These are phyloP conservation scores for Spheniscus humboldti DNA, from an alignment of 2,797 vertebrate species.

Conservation along the genomic window DNA sequence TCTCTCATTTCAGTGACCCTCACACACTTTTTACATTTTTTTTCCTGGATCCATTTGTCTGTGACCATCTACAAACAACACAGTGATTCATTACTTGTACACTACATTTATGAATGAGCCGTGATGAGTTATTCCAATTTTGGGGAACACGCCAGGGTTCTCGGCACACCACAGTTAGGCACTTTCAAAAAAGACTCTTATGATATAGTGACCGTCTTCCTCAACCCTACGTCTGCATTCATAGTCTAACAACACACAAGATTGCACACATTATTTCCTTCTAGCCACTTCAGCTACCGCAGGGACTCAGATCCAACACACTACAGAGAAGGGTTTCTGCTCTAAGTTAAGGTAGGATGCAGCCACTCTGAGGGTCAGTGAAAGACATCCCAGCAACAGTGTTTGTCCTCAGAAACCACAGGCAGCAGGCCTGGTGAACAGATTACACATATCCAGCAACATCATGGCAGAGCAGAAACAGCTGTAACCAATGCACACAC, in stretches of 20 bases:
- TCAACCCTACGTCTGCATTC: background rate
- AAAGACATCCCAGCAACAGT: background rate
- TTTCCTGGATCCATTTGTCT: background rate
- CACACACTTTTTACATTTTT: background rate
- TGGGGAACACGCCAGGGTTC: background rate
- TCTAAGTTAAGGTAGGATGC: background rate
- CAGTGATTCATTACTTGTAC: background rate
- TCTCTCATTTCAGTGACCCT: background rate
- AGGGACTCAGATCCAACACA: background rate
- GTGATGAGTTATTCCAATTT: background rate
- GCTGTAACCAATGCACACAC: background rate
- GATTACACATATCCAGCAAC: background rate
- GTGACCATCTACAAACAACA: background rate
- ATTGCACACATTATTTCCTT: background rate
- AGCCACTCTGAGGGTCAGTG: background rate
- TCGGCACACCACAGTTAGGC: background rate
- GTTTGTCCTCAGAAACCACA: background rate
- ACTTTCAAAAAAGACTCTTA: background rate
- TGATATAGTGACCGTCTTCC: background rate
- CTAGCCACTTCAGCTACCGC: background rate
- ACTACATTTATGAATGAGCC: background rate
- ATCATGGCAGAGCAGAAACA: background rate
- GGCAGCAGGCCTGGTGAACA: background rate
- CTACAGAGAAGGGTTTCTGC: background rate
- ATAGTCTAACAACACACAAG: background rate